Percentiles rank a stretch among this genome's conserved stretches.
These are phyloP conservation scores for Idaea dimidiata DNA, from an alignment of 2,888 invertebrate genomes.

Conservation along the genomic window DNA sequence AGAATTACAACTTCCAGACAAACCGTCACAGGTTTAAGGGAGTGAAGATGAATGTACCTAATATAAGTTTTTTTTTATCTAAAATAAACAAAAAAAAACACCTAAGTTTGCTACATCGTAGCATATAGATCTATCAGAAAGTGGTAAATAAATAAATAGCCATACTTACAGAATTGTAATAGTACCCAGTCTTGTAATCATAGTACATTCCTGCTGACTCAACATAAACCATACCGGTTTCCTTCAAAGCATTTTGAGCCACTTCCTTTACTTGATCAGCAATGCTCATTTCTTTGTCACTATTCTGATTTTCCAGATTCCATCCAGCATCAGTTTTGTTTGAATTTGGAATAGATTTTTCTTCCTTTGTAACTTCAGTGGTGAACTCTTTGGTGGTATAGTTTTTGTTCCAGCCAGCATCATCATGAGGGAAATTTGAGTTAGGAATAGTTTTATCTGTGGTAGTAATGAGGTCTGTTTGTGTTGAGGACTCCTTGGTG, in stretches of 20 bases:
- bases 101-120: too few relatives aligned
- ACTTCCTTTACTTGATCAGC: conserved; percentile 89
- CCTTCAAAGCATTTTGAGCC: conserved; percentile 86
- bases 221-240: conserved; percentile 92
- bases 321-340: conserved; percentile 40
- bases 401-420: not conserved
- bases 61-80: too few relatives aligned
- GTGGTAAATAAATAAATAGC: too few relatives aligned
- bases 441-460: not conserved
- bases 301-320: conserved; percentile 42
- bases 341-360: conserved; percentile 10
- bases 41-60: too few relatives aligned
- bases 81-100: too few relatives aligned
- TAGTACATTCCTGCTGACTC: conserved; percentile 93
- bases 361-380: not conserved
- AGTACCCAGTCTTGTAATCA: conserved; percentile 93
- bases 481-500: conserved; percentile 32
- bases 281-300: conserved; percentile 68
- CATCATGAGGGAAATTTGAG: not conserved
- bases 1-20: too few relatives aligned
- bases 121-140: too few relatives aligned
- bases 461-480: conserved; percentile 29
- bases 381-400: not conserved
- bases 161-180: conserved; percentile 90
- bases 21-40: too few relatives aligned